Evolutionary conservation across 2,888 invertebrate genomes (phyloP).

Genomic region (Resseliella maxima): DNA sequence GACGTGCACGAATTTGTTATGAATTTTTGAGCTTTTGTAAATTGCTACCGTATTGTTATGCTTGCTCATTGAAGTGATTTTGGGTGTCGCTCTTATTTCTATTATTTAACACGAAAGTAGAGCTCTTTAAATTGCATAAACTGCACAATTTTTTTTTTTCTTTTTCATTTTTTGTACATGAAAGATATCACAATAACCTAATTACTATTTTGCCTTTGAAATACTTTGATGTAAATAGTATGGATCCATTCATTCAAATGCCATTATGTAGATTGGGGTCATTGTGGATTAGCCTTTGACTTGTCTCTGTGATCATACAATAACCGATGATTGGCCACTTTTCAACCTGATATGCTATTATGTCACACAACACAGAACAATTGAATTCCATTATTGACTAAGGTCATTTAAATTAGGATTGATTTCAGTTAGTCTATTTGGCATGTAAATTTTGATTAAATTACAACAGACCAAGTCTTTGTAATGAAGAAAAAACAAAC

Average conservation of each 20-base stretch:
- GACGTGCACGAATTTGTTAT: neutral
- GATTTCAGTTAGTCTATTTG: no score
- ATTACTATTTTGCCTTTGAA: constrained; percentile 14
- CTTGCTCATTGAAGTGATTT: neutral
- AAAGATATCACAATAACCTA: neutral
- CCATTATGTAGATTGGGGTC: neutral
- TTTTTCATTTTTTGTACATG: neutral
- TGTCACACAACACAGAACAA: neutral
- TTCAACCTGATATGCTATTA: neutral
- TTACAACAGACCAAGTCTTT: no score
- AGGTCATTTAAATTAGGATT: neutral
- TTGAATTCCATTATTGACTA: neutral
- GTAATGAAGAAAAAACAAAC: no score
- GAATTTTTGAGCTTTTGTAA: neutral
- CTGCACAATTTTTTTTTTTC: neutral
- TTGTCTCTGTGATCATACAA: neutral
- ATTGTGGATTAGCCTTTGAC: neutral
- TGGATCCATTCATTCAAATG: neutral
- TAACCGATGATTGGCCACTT: neutral
- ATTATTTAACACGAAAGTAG: constrained; percentile 26
- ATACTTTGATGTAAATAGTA: neutral
- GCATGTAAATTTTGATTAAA: no score
- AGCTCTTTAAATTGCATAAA: constrained; percentile 41
- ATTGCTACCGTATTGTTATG: neutral
- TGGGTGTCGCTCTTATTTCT: neutral